These are phyloP conservation scores for Procambarus clarkii DNA, from an alignment of 1,140 invertebrate species.

Conservation along the genomic window DNA sequence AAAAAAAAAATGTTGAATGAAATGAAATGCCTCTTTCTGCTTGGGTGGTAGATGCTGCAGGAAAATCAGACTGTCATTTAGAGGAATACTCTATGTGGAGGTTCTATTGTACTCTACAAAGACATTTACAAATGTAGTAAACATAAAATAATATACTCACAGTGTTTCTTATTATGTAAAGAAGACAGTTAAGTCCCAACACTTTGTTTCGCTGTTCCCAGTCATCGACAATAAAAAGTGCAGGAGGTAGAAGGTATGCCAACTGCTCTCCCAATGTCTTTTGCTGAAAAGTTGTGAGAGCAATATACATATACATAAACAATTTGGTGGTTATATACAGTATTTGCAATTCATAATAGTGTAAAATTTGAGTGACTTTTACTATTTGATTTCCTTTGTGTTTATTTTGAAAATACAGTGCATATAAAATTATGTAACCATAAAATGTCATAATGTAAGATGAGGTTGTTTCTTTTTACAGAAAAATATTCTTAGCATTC, in stretches of 20 bases:
- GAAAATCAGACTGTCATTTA: too few species aligned
- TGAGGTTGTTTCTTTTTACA: neutral
- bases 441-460: neutral
- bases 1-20: neutral
- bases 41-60: too few species aligned
- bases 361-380: neutral
- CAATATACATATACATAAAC: neutral
- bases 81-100: too few species aligned
- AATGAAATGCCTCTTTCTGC: too few species aligned
- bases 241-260: slow-evolving; percentile 39
- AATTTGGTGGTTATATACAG: too few species aligned
- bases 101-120: too few species aligned
- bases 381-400: neutral
- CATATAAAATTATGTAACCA: too few species aligned
- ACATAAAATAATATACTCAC: slow-evolving; percentile 3
- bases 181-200: slow-evolving; percentile 23
- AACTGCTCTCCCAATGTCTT: slow-evolving; percentile 15
- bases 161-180: slow-evolving; percentile 43
- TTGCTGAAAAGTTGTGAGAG: neutral
- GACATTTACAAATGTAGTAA: too few species aligned
- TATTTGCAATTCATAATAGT: too few species aligned
- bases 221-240: slow-evolving; percentile 61
- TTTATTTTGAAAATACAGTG: too few species aligned
- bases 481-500: neutral
- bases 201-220: slow-evolving; percentile 53